phyloP scores from a whole-genome alignment of 2,113 vertebrate species.

The Phycodurus eques region DNA sequence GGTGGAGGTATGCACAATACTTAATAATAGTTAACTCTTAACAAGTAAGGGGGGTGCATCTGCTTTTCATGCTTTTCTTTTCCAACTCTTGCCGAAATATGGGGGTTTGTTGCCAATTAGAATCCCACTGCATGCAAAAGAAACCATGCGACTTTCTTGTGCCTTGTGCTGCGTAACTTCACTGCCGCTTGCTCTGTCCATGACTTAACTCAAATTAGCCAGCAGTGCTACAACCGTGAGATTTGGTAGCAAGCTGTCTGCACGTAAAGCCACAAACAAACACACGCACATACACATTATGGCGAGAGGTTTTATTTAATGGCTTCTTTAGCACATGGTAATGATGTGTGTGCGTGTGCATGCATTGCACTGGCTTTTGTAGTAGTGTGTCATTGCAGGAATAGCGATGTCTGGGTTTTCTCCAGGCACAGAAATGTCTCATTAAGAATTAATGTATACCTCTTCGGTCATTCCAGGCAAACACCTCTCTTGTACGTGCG shows the following conservation, averaged over 20 bases:
- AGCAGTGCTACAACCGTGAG: constrained; percentile 18
- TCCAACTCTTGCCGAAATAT: constrained; percentile 3
- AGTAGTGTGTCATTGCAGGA: constrained; percentile 61
- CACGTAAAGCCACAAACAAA: constrained; percentile 21
- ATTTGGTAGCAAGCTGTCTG: constrained; percentile 39
- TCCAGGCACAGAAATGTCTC: constrained; percentile 78
- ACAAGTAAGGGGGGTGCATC: background rate
- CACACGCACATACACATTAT: constrained; percentile 16
- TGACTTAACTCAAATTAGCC: constrained; percentile 50
- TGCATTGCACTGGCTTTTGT: constrained; percentile 66
- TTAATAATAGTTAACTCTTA: background rate
- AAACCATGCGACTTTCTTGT: background rate
- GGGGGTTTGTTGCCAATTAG: background rate
- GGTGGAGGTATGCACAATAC: background rate
- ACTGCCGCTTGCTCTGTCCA: constrained; percentile 37
- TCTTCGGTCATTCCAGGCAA: constrained; percentile 70
- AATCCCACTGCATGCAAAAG: background rate
- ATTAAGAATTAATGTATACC: constrained; percentile 82
- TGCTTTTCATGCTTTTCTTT: background rate
- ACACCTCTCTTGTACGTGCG: constrained; percentile 47
- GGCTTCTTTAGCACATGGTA: constrained; percentile 64
- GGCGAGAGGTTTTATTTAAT: constrained; percentile 64
- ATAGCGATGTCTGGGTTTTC: constrained; percentile 70
- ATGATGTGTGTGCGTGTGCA: constrained; percentile 49
- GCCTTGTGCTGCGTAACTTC: background rate